Evolutionary conservation across 1,140 invertebrate genomes (phyloP).

Genomic region (Physella acuta): DNA sequence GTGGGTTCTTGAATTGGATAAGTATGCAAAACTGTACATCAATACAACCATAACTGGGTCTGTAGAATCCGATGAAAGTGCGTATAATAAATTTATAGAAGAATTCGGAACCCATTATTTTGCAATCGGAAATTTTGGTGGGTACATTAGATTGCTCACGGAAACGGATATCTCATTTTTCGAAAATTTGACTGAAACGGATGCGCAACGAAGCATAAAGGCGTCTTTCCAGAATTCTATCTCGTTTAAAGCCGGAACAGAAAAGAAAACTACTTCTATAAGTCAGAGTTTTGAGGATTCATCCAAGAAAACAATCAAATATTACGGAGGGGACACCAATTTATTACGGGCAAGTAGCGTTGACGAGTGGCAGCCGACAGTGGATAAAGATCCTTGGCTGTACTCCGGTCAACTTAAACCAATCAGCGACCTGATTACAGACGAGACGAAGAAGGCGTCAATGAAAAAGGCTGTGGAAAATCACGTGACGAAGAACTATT

Average conservation of each 20-base stretch:
- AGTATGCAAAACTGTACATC: neutral
- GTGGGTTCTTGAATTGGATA: constrained; percentile 17
- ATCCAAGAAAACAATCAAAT: constrained; percentile 1
- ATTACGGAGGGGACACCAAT: constrained; percentile 22
- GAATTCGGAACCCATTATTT: constrained; percentile 32
- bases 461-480: constrained; percentile 7
- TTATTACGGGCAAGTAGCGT: neutral
- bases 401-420: constrained; percentile 21
- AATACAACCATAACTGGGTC: neutral
- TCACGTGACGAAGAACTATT: constrained; percentile 8
- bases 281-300: constrained; percentile 7
- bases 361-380: constrained; percentile 19
- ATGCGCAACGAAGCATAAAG: constrained; percentile 21
- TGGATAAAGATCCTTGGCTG: constrained; percentile 22
- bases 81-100: constrained; percentile 26
- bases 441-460: neutral
- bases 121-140: constrained; percentile 25
- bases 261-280: neutral
- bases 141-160: constrained; percentile 6
- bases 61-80: constrained; percentile 1
- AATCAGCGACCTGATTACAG: constrained; percentile 10
- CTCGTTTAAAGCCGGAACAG: constrained; percentile 8
- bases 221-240: constrained; percentile 29
- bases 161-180: constrained; percentile 24
- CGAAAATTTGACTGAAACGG: neutral